phyloP scores from a whole-genome alignment of 2,888 invertebrate genomes.

The Operophtera brumata region DNA sequence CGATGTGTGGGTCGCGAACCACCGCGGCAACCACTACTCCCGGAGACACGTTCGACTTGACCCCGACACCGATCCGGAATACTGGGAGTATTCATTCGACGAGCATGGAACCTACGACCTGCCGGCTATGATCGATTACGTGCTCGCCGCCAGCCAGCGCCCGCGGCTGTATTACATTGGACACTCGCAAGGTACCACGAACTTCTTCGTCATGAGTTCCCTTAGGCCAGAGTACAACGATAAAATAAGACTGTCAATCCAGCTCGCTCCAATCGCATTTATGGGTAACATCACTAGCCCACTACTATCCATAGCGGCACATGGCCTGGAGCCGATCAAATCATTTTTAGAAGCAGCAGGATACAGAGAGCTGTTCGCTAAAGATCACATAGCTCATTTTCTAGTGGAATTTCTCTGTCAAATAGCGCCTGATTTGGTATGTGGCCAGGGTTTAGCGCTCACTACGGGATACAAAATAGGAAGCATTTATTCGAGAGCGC shows the following conservation, averaged over 20 bases:
- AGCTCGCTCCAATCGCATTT: constrained; percentile 72
- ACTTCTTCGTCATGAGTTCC: constrained; percentile 78
- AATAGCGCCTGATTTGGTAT: constrained; percentile 69
- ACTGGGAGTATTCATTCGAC: constrained; percentile 83
- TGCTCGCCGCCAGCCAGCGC: constrained; percentile 66
- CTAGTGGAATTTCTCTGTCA: constrained; percentile 58
- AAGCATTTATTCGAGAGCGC: constrained; percentile 74
- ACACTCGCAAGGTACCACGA: constrained; percentile 85
- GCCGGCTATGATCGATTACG: constrained; percentile 80
- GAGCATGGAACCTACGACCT: constrained; percentile 86
- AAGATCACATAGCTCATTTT: constrained; percentile 64
- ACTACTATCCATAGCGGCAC: constrained; percentile 41
- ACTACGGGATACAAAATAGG: constrained; percentile 79
- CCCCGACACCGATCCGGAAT: constrained; percentile 59
- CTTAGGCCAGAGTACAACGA: constrained; percentile 79
- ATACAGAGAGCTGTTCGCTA: constrained; percentile 83
- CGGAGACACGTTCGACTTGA: constrained; percentile 73
- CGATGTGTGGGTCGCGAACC: constrained; percentile 70
- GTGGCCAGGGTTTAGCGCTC: constrained; percentile 78
- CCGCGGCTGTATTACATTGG: constrained; percentile 83
- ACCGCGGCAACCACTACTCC: constrained; percentile 83
- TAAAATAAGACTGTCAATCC: constrained; percentile 77
- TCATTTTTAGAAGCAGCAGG: constrained; percentile 65
- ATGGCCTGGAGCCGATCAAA: constrained; percentile 40
- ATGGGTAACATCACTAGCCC: constrained; percentile 69